phyloP scores from a whole-genome alignment of 30 jellyfish, hydroid and myxozoan species.

The Euphysa ruthae region DNA sequence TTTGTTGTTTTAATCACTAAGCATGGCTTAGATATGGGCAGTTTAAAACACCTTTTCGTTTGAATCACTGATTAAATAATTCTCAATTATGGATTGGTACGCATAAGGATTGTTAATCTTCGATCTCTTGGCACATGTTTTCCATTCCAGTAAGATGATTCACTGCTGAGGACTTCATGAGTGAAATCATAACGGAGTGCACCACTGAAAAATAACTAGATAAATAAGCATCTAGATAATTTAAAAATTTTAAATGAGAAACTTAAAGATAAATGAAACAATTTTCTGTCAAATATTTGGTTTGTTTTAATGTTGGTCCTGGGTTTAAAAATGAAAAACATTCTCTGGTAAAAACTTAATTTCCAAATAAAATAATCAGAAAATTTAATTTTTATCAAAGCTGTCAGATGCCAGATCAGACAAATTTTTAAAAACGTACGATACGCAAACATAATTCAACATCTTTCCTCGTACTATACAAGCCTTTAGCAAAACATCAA shows the following conservation, averaged over 20 bases:
- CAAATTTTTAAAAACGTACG: too few species aligned
- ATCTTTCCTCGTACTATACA: too few species aligned
- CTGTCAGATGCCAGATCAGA: too few species aligned
- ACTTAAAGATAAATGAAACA: neutral
- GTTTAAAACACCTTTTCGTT: too few species aligned
- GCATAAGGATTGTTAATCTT: constrained; percentile 56
- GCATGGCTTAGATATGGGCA: too few species aligned
- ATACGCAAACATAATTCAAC: too few species aligned
- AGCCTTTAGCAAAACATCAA: too few species aligned
- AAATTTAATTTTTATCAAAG: too few species aligned
- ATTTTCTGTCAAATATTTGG: neutral
- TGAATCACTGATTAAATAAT: too few species aligned
- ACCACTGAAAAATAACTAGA: constrained; percentile 36
- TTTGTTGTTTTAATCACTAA: too few species aligned
- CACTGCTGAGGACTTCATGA: constrained; percentile 70
- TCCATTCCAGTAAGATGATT: constrained; percentile 43
- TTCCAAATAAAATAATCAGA: neutral
- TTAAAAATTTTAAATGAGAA: neutral
- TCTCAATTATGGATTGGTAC: constrained; percentile 50
- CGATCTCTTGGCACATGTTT: constrained; percentile 40
- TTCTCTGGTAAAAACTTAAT: neutral
- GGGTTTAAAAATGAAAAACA: neutral
- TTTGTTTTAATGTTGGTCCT: neutral
- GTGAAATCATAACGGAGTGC: constrained; percentile 57
- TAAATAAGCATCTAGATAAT: neutral